phyloP scores from a whole-genome alignment of 2,797 vertebrate genomes.

The Hemitrygon akajei region DNA sequence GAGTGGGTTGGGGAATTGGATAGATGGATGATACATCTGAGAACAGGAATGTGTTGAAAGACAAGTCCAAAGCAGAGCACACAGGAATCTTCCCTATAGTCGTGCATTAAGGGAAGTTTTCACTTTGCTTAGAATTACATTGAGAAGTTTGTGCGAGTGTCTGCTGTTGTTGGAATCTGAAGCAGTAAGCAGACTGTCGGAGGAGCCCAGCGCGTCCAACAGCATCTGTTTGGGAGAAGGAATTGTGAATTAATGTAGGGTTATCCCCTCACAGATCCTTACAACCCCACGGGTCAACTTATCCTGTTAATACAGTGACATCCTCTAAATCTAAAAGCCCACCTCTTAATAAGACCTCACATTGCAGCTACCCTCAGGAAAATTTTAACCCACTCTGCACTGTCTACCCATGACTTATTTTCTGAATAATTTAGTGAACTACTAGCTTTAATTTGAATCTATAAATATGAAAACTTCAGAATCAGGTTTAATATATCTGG shows the following conservation, averaged over 20 bases:
- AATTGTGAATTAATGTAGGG: background rate
- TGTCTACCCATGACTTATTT: background rate
- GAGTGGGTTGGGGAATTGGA: background rate
- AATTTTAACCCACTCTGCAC: background rate
- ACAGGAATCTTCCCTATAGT: too few relatives aligned
- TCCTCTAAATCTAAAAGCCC: background rate
- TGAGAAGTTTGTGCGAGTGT: background rate
- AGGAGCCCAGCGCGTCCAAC: too few relatives aligned
- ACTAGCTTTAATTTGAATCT: background rate
- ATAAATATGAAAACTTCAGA: background rate
- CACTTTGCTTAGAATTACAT: background rate
- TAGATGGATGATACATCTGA: background rate
- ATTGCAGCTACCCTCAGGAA: background rate
- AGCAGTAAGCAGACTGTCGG: too few relatives aligned
- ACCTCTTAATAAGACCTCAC: background rate
- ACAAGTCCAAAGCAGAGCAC: background rate
- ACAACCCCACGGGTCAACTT: background rate
- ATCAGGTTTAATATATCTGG: too few relatives aligned
- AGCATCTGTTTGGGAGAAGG: too few relatives aligned
- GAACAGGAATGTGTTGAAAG: background rate
- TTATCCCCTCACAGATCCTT: background rate
- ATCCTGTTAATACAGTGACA: background rate
- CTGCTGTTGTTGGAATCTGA: too few relatives aligned
- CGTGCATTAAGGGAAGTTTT: background rate
- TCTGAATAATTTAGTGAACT: slow-evolving; percentile 28